Evolutionary conservation across 2,888 invertebrate species (phyloP), one percentile per base, ranked within the genome.

Genomic region (Therioaphis trifolii): DNA sequence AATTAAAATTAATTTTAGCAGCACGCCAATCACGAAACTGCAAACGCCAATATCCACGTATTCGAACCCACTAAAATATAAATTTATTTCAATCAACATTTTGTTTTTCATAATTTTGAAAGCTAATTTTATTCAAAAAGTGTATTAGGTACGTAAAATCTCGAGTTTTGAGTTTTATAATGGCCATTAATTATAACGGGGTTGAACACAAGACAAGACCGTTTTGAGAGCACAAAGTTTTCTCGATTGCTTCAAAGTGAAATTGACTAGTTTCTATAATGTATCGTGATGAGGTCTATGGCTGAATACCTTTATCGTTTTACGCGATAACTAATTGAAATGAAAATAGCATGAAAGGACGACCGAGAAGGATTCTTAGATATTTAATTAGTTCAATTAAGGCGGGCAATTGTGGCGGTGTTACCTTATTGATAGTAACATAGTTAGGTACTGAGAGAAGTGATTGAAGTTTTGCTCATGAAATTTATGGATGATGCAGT

Each of bases 321-420:
- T 66, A 66, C 29, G 66, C 77, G 49, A 52, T 29, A 35, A 29
- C 49, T 77, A 77, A 77, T 66, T 66, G 49, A 66, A 77, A 52
- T 49, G 66, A 29, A 21, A 49, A 61, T 24, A 2, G 0, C 58
- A 43, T 75, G 58, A 75, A 75, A 61, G 75, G 43, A 27, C 12
- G 5, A 12, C 5, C 18, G 11, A 40, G 15, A 52, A 66, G 66
- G 52, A 66, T 66, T 66, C 49, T 52, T 4, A 9, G 49, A 24
- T 49, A 66, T 77, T 77, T 66, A 77, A 77, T 77, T 77, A 77
- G 66, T 77, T 77, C 35, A 35, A 77, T 77, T 52, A 52, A 66
- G 66, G 12, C 43, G 9, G 14, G 3, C 55, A 27, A 4, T 12
- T 27, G n/a, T n/a, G 9, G 49, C 12, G n/a, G 24, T 5, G 18